phyloP scores from a whole-genome alignment of 2,113 vertebrate species.

The Ammodramus savannarum region DNA sequence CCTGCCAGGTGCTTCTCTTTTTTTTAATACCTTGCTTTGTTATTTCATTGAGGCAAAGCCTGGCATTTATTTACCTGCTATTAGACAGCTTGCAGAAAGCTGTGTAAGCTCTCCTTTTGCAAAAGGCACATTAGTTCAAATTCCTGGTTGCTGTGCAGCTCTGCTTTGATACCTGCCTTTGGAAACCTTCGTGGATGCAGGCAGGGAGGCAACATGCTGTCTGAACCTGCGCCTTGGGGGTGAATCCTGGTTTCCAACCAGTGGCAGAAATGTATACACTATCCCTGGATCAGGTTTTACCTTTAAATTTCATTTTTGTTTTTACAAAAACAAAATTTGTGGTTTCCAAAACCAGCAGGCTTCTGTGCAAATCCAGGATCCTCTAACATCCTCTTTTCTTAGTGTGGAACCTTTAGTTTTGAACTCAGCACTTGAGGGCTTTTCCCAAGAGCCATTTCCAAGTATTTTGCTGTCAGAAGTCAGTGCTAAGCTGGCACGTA shows the following conservation, averaged over 20 bases:
- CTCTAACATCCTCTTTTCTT: neutral
- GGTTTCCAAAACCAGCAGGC: neutral
- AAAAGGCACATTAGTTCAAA: neutral
- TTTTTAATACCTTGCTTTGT: neutral
- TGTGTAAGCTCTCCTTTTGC: neutral
- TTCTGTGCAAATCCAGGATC: neutral
- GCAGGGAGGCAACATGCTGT: neutral
- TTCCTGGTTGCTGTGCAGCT: neutral
- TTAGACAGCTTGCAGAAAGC: neutral
- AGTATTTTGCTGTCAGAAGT: neutral
- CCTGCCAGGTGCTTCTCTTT: neutral
- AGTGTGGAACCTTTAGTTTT: neutral
- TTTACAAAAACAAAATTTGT: fast-evolving
- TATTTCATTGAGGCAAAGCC: neutral
- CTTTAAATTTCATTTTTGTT: neutral
- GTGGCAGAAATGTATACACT: neutral
- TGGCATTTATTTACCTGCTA: neutral
- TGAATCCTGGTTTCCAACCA: neutral
- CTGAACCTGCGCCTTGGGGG: neutral
- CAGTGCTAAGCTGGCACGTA: fast-evolving
- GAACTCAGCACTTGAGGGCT: neutral
- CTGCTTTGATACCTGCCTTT: neutral
- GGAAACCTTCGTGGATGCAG: neutral
- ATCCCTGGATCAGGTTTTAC: neutral
- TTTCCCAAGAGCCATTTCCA: neutral